Evolutionary conservation across 2,113 vertebrate genomes (phyloP).

Genomic region (Dicentrarchus labrax): DNA sequence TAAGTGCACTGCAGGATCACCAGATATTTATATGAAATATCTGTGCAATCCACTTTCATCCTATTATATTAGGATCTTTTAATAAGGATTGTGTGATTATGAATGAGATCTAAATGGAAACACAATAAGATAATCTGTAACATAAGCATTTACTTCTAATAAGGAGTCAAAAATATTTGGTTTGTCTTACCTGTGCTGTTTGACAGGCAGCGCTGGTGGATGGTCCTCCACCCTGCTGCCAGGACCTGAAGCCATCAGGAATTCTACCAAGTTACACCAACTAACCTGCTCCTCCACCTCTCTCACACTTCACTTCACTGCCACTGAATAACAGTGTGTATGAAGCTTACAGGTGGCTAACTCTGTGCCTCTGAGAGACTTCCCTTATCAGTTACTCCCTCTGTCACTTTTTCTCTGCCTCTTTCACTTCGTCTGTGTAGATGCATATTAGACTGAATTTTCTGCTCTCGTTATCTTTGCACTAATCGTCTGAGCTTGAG

Average conservation of each 20-base stretch:
- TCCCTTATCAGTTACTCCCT: slow-evolving; percentile 48
- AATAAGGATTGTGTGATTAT: not conserved
- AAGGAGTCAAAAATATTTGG: not conserved
- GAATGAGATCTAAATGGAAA: not conserved
- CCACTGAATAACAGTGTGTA: slow-evolving; percentile 19
- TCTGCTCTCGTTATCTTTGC: slow-evolving; percentile 32
- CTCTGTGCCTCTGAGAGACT: slow-evolving; percentile 26
- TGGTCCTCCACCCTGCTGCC: slow-evolving; percentile 9
- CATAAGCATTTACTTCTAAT: too few relatives aligned
- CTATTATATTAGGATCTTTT: not conserved
- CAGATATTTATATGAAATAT: not conserved
- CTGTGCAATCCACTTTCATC: not conserved
- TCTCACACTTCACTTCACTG: slow-evolving; percentile 24
- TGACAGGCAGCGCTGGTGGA: slow-evolving; percentile 80
- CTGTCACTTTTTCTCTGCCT: slow-evolving; percentile 16
- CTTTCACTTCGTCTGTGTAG: slow-evolving; percentile 2
- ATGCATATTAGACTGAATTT: not conserved
- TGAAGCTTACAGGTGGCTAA: slow-evolving; percentile 36
- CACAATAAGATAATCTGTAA: not conserved
- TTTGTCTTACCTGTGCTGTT: slow-evolving; percentile 80
- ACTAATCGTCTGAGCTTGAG: slow-evolving; percentile 58
- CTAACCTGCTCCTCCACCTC: slow-evolving; percentile 8
- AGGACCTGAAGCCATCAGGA: slow-evolving; percentile 63
- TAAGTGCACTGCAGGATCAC: not conserved
- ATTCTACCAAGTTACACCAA: not conserved